Evolutionary conservation across 1,140 invertebrate species (phyloP).

Genomic region (Drosophila saltans): DNA sequence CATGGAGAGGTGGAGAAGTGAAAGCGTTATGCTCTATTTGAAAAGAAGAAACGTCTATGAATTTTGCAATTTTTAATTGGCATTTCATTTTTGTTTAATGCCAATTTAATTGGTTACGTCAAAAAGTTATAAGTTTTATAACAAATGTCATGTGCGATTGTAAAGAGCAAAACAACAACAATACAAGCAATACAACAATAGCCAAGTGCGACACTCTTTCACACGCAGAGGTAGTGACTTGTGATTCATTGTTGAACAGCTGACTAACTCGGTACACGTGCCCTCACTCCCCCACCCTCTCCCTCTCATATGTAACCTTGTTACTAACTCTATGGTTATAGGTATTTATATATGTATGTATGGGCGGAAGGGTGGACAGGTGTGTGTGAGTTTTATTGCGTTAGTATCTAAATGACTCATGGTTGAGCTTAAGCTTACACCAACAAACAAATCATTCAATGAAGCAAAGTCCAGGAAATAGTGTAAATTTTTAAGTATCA

Average conservation of each 20-base stretch:
- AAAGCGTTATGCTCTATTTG: neutral
- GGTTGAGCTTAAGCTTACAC: neutral
- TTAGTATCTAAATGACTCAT: slow-evolving; percentile 5
- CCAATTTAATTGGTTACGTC: slow-evolving; percentile 10
- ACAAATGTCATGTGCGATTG: slow-evolving; percentile 5
- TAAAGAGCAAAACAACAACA: neutral
- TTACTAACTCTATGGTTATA: neutral
- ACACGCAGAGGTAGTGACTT: slow-evolving; percentile 2
- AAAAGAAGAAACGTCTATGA: neutral
- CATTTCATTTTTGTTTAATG: slow-evolving; percentile 8
- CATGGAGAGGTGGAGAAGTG: neutral
- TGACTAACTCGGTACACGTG: neutral
- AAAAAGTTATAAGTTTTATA: neutral
- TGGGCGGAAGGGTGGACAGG: neutral
- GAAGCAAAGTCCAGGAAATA: too few relatives aligned
- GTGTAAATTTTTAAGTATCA: too few relatives aligned
- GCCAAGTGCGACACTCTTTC: neutral
- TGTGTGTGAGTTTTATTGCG: neutral
- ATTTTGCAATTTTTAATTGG: slow-evolving; percentile 4
- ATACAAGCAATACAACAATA: neutral
- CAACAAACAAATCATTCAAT: neutral
- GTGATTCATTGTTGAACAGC: slow-evolving; percentile 5
- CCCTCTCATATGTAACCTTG: too few relatives aligned
- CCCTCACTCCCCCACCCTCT: neutral
- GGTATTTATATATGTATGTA: neutral